phyloP scores from a whole-genome alignment of 2,113 vertebrate genomes.

The Calonectris borealis region DNA sequence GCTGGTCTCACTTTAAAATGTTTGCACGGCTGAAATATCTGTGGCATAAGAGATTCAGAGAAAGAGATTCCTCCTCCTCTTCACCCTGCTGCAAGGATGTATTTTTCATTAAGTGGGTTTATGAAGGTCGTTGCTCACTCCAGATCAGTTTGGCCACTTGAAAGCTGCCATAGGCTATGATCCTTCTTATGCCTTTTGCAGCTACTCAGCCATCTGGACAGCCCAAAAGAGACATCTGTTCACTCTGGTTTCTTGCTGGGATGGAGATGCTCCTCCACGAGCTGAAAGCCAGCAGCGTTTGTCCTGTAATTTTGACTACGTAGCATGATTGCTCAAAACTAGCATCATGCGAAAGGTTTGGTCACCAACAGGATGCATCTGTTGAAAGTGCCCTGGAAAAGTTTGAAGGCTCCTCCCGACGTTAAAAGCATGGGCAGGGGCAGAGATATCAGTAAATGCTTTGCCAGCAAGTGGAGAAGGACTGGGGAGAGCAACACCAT shows the following conservation, averaged over 20 bases:
- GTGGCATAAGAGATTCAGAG: background rate
- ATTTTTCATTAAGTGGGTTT: background rate
- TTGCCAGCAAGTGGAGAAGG: background rate
- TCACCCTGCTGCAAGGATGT: background rate
- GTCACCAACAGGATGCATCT: background rate
- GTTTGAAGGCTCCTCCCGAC: background rate
- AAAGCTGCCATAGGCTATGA: background rate
- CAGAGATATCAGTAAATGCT: background rate
- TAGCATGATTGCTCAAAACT: too few relatives aligned
- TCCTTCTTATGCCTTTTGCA: background rate
- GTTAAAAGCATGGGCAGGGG: background rate
- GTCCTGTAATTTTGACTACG: background rate
- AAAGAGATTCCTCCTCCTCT: background rate
- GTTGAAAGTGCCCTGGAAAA: background rate
- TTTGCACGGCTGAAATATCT: background rate
- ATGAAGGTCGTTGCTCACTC: background rate
- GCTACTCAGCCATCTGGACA: conserved; percentile 37
- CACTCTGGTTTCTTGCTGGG: background rate
- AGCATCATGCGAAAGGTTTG: background rate
- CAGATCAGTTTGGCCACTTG: background rate
- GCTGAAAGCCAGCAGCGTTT: background rate
- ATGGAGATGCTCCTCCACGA: background rate
- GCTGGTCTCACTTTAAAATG: background rate
- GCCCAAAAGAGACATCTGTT: conserved; percentile 27
- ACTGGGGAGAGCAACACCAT: background rate